Evolutionary conservation across 1,140 invertebrate genomes (phyloP).

Genomic region (Centruroides vittatus): DNA sequence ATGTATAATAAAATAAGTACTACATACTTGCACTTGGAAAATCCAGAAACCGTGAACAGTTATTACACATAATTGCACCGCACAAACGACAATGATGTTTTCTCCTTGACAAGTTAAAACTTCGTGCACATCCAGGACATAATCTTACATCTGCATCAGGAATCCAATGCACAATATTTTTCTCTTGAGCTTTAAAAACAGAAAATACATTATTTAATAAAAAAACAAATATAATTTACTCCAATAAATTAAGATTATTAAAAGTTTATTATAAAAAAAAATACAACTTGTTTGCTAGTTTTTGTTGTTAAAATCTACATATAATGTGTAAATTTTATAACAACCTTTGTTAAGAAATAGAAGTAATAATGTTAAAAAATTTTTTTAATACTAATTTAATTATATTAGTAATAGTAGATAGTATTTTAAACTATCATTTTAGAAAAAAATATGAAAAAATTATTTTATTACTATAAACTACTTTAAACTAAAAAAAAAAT

Average conservation of each 20-base stretch:
- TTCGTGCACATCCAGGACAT: slow-evolving; percentile 79
- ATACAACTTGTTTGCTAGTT: neutral
- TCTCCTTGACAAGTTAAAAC: slow-evolving; percentile 69
- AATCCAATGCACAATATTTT: slow-evolving; percentile 77
- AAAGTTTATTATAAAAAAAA: neutral
- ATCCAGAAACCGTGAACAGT: slow-evolving; percentile 78
- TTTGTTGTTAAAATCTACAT: too few relatives aligned
- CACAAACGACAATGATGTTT: slow-evolving; percentile 95
- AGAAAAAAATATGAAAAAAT: too few relatives aligned
- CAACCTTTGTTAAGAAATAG: too few relatives aligned
- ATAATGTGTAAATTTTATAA: too few relatives aligned
- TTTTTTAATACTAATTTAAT: too few relatives aligned
- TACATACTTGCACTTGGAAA: slow-evolving; percentile 66
- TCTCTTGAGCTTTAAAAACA: slow-evolving; percentile 46
- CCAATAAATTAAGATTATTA: neutral
- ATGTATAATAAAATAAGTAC: too few relatives aligned
- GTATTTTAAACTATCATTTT: too few relatives aligned
- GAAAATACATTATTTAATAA: slow-evolving; percentile 1
- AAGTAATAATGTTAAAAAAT: too few relatives aligned
- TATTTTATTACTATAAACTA: too few relatives aligned
- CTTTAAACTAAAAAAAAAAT: too few relatives aligned
- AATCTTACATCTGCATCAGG: slow-evolving; percentile 76
- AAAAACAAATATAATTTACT: neutral
- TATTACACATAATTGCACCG: slow-evolving; percentile 86
- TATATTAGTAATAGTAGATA: too few relatives aligned